These are phyloP conservation scores for Cephalopterus ornatus DNA, from an alignment of 2,113 vertebrate species.

Conservation along the genomic window DNA sequence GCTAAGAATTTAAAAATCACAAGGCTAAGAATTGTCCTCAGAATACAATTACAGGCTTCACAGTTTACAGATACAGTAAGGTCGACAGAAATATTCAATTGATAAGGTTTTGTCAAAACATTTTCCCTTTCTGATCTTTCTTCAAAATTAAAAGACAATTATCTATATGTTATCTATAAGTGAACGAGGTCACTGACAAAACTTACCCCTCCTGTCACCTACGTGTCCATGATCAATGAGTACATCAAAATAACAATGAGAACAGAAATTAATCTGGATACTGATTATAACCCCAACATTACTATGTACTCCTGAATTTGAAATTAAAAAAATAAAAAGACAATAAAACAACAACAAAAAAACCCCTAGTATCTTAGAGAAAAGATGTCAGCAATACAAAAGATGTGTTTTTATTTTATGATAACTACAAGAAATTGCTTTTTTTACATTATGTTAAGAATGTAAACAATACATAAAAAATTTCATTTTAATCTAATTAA, in stretches of 20 bases:
- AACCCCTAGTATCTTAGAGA: not conserved
- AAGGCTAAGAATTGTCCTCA: not conserved
- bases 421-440: fast-evolving
- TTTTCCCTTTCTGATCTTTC: not conserved
- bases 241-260: not conserved
- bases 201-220: not conserved
- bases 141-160: not conserved
- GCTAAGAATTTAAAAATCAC: not conserved
- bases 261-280: not conserved
- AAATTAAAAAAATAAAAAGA: not conserved
- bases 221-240: not conserved
- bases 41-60: not conserved
- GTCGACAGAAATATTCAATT: not conserved
- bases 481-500: not conserved
- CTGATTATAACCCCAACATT: not conserved
- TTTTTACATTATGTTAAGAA: not conserved
- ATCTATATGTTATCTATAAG: not conserved
- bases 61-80: not conserved
- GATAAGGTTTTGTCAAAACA: not conserved
- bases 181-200: not conserved
- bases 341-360: not conserved
- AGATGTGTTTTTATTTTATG: not conserved
- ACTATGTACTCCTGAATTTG: not conserved
- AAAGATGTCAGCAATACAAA: not conserved
- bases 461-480: not conserved